These are phyloP conservation scores for Enchytraeus crypticus DNA, from an alignment of 2,888 invertebrate genomes.

Conservation along the genomic window DNA sequence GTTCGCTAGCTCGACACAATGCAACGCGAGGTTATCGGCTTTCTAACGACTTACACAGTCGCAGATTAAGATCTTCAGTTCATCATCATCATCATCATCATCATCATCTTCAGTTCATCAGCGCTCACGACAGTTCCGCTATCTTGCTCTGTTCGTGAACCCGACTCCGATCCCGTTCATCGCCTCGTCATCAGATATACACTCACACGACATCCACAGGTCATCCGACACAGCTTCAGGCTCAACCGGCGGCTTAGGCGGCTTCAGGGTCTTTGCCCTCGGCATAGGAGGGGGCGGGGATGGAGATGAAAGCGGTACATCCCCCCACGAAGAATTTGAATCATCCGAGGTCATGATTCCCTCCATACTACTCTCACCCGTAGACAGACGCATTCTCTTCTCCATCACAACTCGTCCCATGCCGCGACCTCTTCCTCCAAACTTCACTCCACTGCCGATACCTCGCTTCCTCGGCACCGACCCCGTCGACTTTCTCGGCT, in stretches of 20 bases:
- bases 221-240: constrained; percentile 9
- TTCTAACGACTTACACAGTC: too few species aligned
- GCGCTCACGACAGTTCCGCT: too few species aligned
- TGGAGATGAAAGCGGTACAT: neutral
- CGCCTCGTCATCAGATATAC: constrained; percentile 13
- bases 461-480: neutral
- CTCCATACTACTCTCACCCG: neutral
- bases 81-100: too few species aligned
- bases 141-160: neutral
- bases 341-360: neutral
- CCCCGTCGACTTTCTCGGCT: neutral
- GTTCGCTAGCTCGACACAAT: too few species aligned
- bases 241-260: neutral
- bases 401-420: neutral
- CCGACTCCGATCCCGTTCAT: constrained; percentile 7
- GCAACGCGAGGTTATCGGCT: too few species aligned
- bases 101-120: too few species aligned
- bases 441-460: too few species aligned
- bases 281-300: neutral
- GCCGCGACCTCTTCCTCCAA: neutral
- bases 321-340: too few species aligned
- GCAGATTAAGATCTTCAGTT: too few species aligned
- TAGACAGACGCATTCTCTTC: neutral
- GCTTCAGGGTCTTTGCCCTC: neutral
- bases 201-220: constrained; percentile 16